Evolutionary conservation across 2,797 vertebrate species (phyloP).

Genomic region (Acanthurus tractus): DNA sequence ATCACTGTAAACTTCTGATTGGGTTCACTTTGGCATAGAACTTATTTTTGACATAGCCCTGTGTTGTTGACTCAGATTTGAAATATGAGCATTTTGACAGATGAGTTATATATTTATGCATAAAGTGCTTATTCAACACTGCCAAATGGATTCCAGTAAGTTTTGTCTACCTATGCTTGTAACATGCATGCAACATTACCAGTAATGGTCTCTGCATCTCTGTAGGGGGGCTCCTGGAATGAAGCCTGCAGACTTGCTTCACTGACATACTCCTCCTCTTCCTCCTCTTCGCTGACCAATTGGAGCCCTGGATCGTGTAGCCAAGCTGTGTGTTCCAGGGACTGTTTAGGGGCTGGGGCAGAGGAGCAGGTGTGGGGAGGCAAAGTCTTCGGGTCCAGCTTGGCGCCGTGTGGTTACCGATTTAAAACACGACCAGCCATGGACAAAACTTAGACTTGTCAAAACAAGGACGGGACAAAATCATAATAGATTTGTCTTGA

Average conservation of each 20-base stretch:
- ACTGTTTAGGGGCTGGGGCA: conserved; percentile 73
- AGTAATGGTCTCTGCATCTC: conserved; percentile 98
- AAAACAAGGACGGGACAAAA: conserved; percentile 38
- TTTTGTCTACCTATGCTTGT: conserved; percentile 15
- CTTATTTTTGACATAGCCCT: neutral
- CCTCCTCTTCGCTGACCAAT: conserved; percentile 81
- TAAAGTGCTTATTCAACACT: conserved; percentile 17
- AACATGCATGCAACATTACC: conserved; percentile 82
- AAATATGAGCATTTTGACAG: neutral
- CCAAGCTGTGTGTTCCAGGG: conserved; percentile 63
- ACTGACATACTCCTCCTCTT: conserved; percentile 91
- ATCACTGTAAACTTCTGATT: neutral
- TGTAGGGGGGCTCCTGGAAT: conserved; percentile 83
- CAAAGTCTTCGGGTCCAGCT: conserved; percentile 94
- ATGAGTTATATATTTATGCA: conserved; percentile 32
- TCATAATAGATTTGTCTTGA: conserved; percentile 30
- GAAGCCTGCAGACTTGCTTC: conserved; percentile 85
- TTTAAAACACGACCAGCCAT: conserved; percentile 90
- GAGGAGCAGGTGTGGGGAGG: conserved; percentile 86
- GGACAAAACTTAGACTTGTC: conserved; percentile 31
- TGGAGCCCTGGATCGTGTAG: conserved; percentile 76
- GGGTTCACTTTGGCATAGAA: conserved; percentile 1
- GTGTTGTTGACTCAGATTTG: neutral
- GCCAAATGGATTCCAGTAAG: conserved; percentile 33
- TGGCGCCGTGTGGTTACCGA: conserved; percentile 93